These are phyloP conservation scores for Anaspis maculata DNA, from an alignment of 2,888 invertebrate genomes.

Conservation along the genomic window DNA sequence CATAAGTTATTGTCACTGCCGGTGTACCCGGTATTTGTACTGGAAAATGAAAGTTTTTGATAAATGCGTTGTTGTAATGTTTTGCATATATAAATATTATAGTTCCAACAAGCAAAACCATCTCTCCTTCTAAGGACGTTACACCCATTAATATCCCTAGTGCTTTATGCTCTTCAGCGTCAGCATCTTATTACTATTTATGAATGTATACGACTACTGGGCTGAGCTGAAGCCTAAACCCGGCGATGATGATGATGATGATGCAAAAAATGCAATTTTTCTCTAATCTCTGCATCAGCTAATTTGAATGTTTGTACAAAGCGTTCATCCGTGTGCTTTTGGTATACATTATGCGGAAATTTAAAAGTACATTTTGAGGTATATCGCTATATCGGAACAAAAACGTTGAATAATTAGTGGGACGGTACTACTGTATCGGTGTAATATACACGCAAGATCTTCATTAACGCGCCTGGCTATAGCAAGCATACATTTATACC, in stretches of 20 bases:
- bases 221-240: not conserved
- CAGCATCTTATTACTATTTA: constrained; percentile 27
- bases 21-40: constrained; percentile 33
- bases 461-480: constrained; percentile 16
- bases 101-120: constrained; percentile 31
- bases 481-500: not conserved
- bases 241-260: no score
- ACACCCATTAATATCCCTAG: constrained; percentile 27
- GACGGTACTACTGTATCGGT: constrained; percentile 8
- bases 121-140: constrained; percentile 33
- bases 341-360: constrained; percentile 6
- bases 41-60: constrained; percentile 40
- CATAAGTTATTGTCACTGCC: constrained; percentile 37
- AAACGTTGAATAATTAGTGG: constrained; percentile 9
- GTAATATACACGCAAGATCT: constrained; percentile 18
- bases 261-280: constrained; percentile 1
- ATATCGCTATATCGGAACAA: constrained; percentile 4
- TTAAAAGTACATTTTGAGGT: constrained; percentile 9
- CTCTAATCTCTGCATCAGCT: constrained; percentile 5
- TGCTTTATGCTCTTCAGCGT: constrained; percentile 19
- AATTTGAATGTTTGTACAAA: no score
- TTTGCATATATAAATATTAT: constrained; percentile 41
- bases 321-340: no score
- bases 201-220: constrained; percentile 3
- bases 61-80: constrained; percentile 38